These are phyloP conservation scores for Telmatherina bonti DNA, from an alignment of 2,797 vertebrate genomes.

Conservation along the genomic window DNA sequence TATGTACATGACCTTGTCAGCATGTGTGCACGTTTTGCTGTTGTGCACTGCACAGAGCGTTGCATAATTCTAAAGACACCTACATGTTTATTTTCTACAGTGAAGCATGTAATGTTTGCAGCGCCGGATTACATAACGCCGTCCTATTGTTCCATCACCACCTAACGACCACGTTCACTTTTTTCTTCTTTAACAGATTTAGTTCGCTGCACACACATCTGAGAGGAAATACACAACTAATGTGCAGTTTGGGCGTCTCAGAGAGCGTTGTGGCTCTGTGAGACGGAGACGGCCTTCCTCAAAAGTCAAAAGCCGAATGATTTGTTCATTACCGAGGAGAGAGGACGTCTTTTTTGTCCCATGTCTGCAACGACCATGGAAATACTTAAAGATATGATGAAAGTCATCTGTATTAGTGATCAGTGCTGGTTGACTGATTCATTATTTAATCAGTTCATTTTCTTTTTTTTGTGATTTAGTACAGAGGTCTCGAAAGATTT, in stretches of 20 bases:
- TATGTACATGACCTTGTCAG: not conserved
- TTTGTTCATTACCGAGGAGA: too few species aligned
- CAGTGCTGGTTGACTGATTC: too few species aligned
- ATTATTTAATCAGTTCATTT: too few species aligned
- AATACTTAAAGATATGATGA: too few species aligned
- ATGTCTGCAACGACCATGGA: too few species aligned
- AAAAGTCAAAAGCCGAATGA: too few species aligned
- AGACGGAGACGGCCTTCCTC: too few species aligned
- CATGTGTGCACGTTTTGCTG: not conserved
- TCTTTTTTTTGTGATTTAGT: too few species aligned
- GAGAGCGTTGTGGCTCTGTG: too few species aligned
- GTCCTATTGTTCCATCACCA: not conserved
- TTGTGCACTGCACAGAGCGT: not conserved
- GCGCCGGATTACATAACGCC: constrained; percentile 11
- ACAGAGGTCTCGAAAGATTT: too few species aligned
- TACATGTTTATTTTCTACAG: not conserved
- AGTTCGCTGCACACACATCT: not conserved
- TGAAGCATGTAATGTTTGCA: constrained; percentile 10
- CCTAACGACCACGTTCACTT: not conserved
- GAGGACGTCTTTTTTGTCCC: too few species aligned
- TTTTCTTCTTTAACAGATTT: not conserved
- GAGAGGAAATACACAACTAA: constrained; percentile 23
- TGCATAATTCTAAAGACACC: constrained; percentile 1
- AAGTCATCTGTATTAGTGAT: too few species aligned
- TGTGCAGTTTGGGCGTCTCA: not conserved